Conservation (phyloP, 1,140 invertebrate genomes). For the silkworm (Bombyx mori) region ASM3026992v2 NC_085131.1:6358001-6358500, state of each 20-base stretch:
- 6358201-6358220: slow-evolving; percentile 15
- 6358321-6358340: slow-evolving; percentile 29
- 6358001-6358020: slow-evolving; percentile 15
- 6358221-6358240: slow-evolving; percentile 13
- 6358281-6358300: slow-evolving; percentile 33
- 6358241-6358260: slow-evolving; percentile 12
- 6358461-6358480: slow-evolving; percentile 65
- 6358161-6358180: slow-evolving; percentile 62
- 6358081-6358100: slow-evolving; percentile 27
- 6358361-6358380: slow-evolving; percentile 58
- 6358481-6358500: slow-evolving; percentile 39
- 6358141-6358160: slow-evolving; percentile 57
- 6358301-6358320: slow-evolving; percentile 20
- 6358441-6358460: slow-evolving; percentile 54
- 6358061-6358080: slow-evolving; percentile 35
- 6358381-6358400: slow-evolving; percentile 58
- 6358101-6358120: slow-evolving; percentile 38
- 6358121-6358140: slow-evolving; percentile 65
- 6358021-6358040: slow-evolving; percentile 15
- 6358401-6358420: slow-evolving; percentile 67
- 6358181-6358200: slow-evolving; percentile 28
- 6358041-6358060: slow-evolving; percentile 28
- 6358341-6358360: slow-evolving; percentile 52
- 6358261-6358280: not conserved
- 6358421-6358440: slow-evolving; percentile 61